Base-by-base conservation (phyloP, 1,140 invertebrate genomes). In the Chrysopa pallens region DNA sequence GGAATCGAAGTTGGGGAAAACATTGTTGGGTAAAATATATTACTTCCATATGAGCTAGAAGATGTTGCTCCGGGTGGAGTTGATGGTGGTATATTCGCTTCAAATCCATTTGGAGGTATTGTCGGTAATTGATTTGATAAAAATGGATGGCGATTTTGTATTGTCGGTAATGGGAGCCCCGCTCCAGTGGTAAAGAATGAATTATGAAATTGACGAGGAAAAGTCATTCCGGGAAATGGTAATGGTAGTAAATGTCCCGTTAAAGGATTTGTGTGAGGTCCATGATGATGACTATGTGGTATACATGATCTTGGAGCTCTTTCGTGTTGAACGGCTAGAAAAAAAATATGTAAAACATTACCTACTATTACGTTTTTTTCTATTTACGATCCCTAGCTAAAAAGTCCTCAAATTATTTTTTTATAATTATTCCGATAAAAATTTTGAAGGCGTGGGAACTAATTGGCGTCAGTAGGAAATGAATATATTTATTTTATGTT, bases 301-400 rank as follows among this genome's bases (percentile, higher is more conserved):
- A 33, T 33, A 33, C 31, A 58, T 12, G 71, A 69, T 45, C 86
- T 63, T 1, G 85, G 84, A 9, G 86, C 84, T 48, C 87, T 66
- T 62, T 91, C 86, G 61, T 91, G 84, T 57, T 91, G 86, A 5
- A 91, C 87, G 45, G 87, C 87, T 91, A 68, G 47, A 48, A 48
- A 14, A 40, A 12, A 9, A 48, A 40, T n/a, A 23, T 23, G 17
- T 23, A 23, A 23, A n/a, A n/a, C n/a, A n/a, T n/a, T n/a, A n/a
- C n/a, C n/a, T n/a, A n/a, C n/a, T n/a, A n/a, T n/a, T n/a, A n/a
- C n/a, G n/a, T n/a, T n/a, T n/a, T n/a, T n/a, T n/a, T n/a, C n/a
- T n/a, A n/a, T n/a, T n/a, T n/a, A n/a, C n/a, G n/a, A n/a, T n/a
- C n/a, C n/a, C n/a, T n/a, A n/a, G n/a, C n/a, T n/a, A n/a, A n/a